phyloP scores from a whole-genome alignment of 2,797 vertebrate genomes.

The Aselliscus stoliczkanus region DNA sequence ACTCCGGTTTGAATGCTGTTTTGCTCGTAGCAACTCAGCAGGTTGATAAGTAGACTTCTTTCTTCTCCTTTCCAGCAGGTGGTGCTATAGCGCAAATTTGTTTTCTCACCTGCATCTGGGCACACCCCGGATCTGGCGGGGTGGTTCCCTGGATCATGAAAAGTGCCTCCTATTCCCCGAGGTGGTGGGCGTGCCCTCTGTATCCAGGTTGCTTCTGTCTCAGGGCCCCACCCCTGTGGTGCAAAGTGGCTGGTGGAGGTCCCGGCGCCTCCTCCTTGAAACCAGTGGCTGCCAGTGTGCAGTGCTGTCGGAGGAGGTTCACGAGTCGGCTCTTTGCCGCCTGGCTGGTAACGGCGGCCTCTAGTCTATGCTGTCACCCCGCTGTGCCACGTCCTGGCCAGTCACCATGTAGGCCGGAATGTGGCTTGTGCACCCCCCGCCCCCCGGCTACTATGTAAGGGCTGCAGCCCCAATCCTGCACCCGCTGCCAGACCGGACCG shows the following conservation, averaged over 20 bases:
- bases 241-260: too few species aligned
- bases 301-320: neutral
- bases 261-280: neutral
- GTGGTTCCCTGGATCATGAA: neutral
- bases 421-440: neutral
- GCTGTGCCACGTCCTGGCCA: neutral
- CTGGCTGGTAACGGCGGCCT: neutral
- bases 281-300: neutral
- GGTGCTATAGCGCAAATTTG: neutral
- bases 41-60: neutral
- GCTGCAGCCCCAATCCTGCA: neutral
- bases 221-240: too few species aligned
- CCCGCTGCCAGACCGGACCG: neutral
- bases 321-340: neutral
- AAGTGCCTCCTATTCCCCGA: neutral
- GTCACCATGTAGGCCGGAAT: neutral
- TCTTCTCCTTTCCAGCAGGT: neutral
- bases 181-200: neutral
- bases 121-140: neutral
- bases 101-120: neutral
- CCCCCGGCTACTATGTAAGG: neutral
- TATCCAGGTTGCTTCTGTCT: too few species aligned
- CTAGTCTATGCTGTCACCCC: neutral
- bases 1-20: neutral
- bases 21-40: too few species aligned